phyloP scores from a whole-genome alignment of 2,113 vertebrate species.

The Lycocorax pyrrhopterus region DNA sequence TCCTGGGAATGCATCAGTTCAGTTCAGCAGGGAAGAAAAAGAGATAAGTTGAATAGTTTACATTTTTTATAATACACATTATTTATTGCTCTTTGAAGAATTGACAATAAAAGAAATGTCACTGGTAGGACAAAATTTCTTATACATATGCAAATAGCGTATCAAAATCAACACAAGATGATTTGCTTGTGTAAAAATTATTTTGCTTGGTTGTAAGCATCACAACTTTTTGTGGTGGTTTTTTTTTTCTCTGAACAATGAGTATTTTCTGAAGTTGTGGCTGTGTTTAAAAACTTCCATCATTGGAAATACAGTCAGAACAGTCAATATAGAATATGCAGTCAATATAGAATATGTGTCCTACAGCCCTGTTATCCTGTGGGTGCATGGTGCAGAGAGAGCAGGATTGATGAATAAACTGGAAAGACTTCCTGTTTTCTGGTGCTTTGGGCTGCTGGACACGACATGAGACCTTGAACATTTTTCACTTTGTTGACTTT shows the following conservation, averaged over 20 bases:
- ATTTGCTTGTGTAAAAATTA: neutral
- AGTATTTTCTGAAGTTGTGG: neutral
- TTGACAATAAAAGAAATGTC: neutral
- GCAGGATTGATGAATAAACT: neutral
- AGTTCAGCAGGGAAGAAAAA: neutral
- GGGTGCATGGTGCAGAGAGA: neutral
- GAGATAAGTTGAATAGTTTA: neutral
- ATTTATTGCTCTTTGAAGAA: neutral
- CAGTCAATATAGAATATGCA: neutral
- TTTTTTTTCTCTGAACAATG: neutral
- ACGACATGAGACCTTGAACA: neutral
- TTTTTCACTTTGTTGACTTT: neutral
- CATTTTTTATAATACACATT: neutral
- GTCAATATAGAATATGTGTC: neutral
- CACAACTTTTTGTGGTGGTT: neutral
- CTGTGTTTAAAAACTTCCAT: neutral
- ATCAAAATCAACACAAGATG: neutral
- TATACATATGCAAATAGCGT: neutral
- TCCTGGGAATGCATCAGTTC: fast-evolving
- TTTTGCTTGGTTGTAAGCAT: neutral
- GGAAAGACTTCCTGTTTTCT: neutral
- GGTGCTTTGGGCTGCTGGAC: neutral
- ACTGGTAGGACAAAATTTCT: neutral
- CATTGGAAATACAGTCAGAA: neutral
- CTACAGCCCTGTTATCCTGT: neutral